A percentile compares a stretch with the other conserved stretches of the same genome.
Conservation (phyloP, 2,888 invertebrate genomes). For the Netelia melanura region DNA sequence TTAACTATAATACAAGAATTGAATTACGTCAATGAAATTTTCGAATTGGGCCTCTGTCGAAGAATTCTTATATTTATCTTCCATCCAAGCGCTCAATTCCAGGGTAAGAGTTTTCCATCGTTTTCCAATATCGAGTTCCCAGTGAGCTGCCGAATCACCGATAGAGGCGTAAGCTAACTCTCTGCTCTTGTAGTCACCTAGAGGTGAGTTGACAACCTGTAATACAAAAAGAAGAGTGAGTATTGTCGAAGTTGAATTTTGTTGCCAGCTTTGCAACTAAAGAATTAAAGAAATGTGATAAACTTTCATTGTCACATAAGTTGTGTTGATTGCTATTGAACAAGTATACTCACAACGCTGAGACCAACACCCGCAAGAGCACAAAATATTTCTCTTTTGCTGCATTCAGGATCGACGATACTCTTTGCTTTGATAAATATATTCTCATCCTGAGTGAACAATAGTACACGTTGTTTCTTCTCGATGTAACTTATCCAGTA, state of each 20-base stretch:
- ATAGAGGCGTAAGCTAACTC: slow-evolving; percentile 90
- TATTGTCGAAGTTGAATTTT: neutral
- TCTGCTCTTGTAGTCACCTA: slow-evolving; percentile 80
- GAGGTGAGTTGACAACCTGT: slow-evolving; percentile 73
- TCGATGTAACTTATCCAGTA: slow-evolving; percentile 94
- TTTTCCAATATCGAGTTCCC: slow-evolving; percentile 93
- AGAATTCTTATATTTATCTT: slow-evolving; percentile 91
- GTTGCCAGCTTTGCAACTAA: too few species aligned
- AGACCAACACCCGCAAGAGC: slow-evolving; percentile 90
- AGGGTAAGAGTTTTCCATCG: slow-evolving; percentile 92
- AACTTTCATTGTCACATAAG: neutral
- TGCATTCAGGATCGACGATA: slow-evolving; percentile 88
- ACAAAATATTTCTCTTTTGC: slow-evolving; percentile 89
- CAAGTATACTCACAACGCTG: slow-evolving; percentile 85
- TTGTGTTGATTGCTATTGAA: neutral
- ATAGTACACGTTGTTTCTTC: slow-evolving; percentile 90
- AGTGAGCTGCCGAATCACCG: slow-evolving; percentile 90
- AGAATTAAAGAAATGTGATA: too few species aligned
- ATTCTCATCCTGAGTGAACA: slow-evolving; percentile 91
- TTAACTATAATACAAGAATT: slow-evolving; percentile 17
- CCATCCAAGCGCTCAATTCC: slow-evolving; percentile 93
- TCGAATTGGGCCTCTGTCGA: slow-evolving; percentile 91
- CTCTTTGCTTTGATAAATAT: slow-evolving; percentile 84
- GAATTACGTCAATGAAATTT: slow-evolving; percentile 89
- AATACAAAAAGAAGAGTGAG: neutral